These are phyloP conservation scores for Geodia barretti DNA, from an alignment of 37 sponge, comb jelly and placozoan species.

Conservation along the genomic window DNA sequence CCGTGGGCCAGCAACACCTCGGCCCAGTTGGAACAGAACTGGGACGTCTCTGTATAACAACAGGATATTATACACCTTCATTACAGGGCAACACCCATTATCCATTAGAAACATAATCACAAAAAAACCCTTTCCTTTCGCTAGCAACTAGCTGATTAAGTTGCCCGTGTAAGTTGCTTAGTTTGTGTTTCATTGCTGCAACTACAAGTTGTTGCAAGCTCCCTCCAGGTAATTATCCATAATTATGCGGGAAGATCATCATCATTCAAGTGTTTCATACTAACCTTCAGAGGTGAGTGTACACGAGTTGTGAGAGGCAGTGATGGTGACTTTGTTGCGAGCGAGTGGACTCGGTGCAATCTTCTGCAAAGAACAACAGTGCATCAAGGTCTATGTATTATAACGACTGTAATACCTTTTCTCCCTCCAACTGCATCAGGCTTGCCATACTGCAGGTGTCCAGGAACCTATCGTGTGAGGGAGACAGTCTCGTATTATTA, in stretches of 20 bases:
- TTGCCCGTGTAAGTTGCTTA: too few relatives aligned
- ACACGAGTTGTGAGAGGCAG: slow-evolving; percentile 17
- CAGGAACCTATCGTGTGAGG: slow-evolving; percentile 55
- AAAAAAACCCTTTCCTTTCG: too few relatives aligned
- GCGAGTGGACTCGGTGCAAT: not conserved
- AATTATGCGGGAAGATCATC: too few relatives aligned
- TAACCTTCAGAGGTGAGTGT: slow-evolving; percentile 20
- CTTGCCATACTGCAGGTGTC: slow-evolving; percentile 52
- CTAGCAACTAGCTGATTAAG: too few relatives aligned
- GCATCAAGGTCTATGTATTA: not conserved
- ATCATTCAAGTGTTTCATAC: too few relatives aligned
- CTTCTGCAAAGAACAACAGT: slow-evolving; percentile 1
- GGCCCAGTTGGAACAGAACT: slow-evolving; percentile 63
- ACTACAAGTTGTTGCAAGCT: too few relatives aligned
- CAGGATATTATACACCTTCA: too few relatives aligned
- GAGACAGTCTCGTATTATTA: too few relatives aligned
- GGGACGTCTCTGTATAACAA: slow-evolving; percentile 26
- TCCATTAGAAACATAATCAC: too few relatives aligned
- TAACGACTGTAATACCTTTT: not conserved
- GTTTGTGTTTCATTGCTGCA: too few relatives aligned
- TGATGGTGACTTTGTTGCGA: slow-evolving; percentile 6
- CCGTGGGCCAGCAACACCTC: slow-evolving; percentile 63
- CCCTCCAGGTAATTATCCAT: too few relatives aligned
- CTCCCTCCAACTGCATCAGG: slow-evolving; percentile 46
- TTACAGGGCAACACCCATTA: too few relatives aligned